Conservation (phyloP, 2,113 vertebrate genomes). For the Cyanoliseus patagonus region DNA sequence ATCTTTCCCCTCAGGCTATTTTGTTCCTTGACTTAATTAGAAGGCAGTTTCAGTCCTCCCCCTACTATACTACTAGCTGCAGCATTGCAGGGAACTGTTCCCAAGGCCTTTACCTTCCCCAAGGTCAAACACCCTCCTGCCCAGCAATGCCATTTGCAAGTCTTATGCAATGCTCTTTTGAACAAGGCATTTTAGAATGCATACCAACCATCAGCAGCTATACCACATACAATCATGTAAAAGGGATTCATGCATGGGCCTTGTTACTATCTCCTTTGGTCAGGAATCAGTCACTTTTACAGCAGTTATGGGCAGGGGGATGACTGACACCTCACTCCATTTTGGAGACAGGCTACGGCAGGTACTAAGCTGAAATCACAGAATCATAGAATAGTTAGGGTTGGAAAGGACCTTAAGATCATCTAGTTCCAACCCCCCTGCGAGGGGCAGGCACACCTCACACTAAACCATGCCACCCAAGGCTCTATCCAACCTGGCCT, state of each 20-base stretch:
- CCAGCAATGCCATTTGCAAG: background rate
- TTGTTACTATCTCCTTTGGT: background rate
- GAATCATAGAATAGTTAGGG: too few species aligned
- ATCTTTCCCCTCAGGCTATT: background rate
- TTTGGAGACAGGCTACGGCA: background rate
- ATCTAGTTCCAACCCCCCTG: too few species aligned
- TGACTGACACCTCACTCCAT: accelerated
- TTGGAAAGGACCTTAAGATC: too few species aligned
- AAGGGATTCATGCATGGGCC: accelerated
- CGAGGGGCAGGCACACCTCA: too few species aligned
- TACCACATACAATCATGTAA: accelerated
- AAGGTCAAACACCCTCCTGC: background rate
- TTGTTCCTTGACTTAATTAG: background rate
- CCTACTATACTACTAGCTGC: background rate
- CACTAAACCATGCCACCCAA: too few species aligned
- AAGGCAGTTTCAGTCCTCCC: background rate
- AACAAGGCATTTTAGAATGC: accelerated
- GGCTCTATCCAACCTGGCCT: too few species aligned
- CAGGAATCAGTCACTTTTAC: background rate
- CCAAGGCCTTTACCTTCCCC: background rate
- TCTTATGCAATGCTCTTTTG: accelerated
- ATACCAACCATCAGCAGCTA: background rate
- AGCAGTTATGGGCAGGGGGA: background rate
- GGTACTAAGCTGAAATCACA: background rate
- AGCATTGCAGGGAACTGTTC: accelerated